Evolutionary conservation across 2,113 vertebrate species (phyloP), one percentile per base, ranked within the genome.

Genomic region (Lasiurus borealis): DNA sequence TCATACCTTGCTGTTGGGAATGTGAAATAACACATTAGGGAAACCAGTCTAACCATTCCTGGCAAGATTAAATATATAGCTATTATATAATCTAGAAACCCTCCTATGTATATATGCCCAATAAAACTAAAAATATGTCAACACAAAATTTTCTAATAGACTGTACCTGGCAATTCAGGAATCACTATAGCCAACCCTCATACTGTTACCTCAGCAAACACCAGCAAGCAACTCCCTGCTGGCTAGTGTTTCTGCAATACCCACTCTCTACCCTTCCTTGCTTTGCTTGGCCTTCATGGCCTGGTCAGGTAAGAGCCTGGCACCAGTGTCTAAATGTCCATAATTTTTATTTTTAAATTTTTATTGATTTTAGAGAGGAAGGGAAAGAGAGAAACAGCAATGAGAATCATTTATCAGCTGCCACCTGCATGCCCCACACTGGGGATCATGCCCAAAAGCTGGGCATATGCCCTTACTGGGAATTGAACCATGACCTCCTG

Each of bases 311-410:
- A 46, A 9, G 7, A 86, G 54, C 90, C 86, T 88, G 72, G 66
- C 4, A 6, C 50, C 95, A 44, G 2, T 69, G 88, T 96, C 94
- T 95, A 96, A 95, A 94, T 66, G 94, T 91, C 54, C 50, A 52
- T 86, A 62, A 14, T 90, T 88, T 84, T 94, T 48, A 54, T 54
- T 54, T 54, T 54, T 50, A 54, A 54, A 54, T 19, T 54, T 54
- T 54, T 54, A 54, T 54, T 54, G 52, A 54, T 54, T 54, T 54
- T 6, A 54, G 52, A 54, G 15, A 54, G 52, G 52, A 54, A 54
- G 52, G 52, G 52, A 54, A 54, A 54, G 14, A 52, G 50, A 52
- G 52, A 54, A 54, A 54, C 52, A 54, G 18, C 52, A 6, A 54
- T 54, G 52, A 54, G 52, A 54, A 54, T 54, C 52, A 54, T 54